Base-by-base conservation (phyloP, 2,797 vertebrate species). In the Vespertilio murinus region DNA sequence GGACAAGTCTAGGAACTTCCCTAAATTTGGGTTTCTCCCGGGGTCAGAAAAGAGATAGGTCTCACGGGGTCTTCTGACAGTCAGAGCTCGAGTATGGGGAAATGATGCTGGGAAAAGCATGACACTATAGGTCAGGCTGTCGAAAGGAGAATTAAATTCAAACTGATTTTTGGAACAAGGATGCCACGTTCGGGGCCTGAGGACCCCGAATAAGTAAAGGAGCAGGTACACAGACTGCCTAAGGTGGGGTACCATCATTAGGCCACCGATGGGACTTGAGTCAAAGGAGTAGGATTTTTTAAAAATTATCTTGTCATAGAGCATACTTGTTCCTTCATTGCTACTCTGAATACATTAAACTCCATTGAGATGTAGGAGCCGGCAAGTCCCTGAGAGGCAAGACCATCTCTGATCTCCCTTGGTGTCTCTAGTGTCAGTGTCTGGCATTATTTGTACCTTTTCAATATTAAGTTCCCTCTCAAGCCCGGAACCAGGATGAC, bases 161-260 rank as follows among this genome's bases (percentile, higher is more conserved):
- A 88, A 90, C 82, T 82, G 78, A 94, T 84, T 94, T 96, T 96
- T 93, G 84, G 84, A 92, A 94, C 88, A 74, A 94, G 64, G 77
- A 92, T 80, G 88, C 73, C 52, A 45, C 81, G 3, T 56, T 75
- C 45, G 12, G 59, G 45, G 52, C 28, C 88, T 35, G 25, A 64
- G 40, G 65, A 84, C 47, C 40, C 40, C 13, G 20, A 47, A 33
- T 45, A 75, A 90, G 94, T 42, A 38, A 85, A 59, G 85, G 10
- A 87, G 94, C 35, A 79, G 52, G 91, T 70, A 61, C 0, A 9
- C 6, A 69, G 84, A 40, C 45, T 16, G 22, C 12, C 45, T n/a
- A 28, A 61, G 56, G 18, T 40, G 28, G 47, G 64, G 38, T 2
- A 22, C n/a, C 69, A 6, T 67, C 61, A 10, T 67, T 14, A 47